These are phyloP conservation scores for Leptothorax acervorum DNA, from an alignment of 2,888 invertebrate species.

Conservation along the genomic window DNA sequence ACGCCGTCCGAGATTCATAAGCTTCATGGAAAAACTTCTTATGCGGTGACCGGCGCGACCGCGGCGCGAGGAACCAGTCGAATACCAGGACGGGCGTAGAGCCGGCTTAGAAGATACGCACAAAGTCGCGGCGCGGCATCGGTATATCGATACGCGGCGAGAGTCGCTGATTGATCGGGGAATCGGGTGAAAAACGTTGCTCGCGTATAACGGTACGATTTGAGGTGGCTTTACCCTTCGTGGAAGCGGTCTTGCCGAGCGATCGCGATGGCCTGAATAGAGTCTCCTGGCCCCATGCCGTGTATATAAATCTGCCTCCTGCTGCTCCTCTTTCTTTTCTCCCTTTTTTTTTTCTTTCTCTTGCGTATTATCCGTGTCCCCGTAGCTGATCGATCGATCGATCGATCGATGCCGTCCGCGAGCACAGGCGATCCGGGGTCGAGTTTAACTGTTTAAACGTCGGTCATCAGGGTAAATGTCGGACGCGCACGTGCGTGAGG, in stretches of 20 bases:
- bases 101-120: conserved; percentile 58
- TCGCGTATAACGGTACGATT: conserved; percentile 82
- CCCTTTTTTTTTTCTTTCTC: background rate
- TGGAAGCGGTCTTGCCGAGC: conserved; percentile 79
- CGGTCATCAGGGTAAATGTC: conserved; percentile 65
- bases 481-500: conserved; percentile 62
- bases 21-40: conserved; percentile 50
- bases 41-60: background rate
- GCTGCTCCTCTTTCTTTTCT: conserved; percentile 10
- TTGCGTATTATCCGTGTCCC: conserved; percentile 37
- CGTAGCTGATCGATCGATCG: conserved; percentile 17
- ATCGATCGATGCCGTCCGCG: conserved; percentile 18
- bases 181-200: conserved; percentile 66
- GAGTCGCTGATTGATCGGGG: conserved; percentile 65
- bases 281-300: conserved; percentile 63
- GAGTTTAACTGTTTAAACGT: conserved; percentile 33
- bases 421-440: conserved; percentile 45
- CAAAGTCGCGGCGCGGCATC: conserved; percentile 17
- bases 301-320: conserved; percentile 69
- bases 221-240: conserved; percentile 81
- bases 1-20: conserved; percentile 32
- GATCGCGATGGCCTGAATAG: conserved; percentile 82
- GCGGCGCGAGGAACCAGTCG: conserved; percentile 43
- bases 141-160: conserved; percentile 52
- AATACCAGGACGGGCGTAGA: conserved; percentile 60